A percentile compares a stretch with the other conserved stretches of the same genome.
These are phyloP conservation scores for Acanthurus lineatus DNA, from an alignment of 2,797 vertebrate species.

Conservation along the genomic window DNA sequence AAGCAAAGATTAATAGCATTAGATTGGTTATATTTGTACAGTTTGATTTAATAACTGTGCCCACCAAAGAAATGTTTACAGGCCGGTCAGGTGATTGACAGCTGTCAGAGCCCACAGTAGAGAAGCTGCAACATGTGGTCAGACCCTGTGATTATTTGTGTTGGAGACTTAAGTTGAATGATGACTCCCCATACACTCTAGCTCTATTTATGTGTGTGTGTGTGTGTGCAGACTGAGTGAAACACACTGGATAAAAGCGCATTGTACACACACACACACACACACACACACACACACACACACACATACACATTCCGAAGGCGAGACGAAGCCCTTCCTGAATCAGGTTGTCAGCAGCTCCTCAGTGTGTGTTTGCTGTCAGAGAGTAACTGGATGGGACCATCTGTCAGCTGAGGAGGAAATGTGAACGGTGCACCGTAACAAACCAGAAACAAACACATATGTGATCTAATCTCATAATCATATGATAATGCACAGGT, in stretches of 20 bases:
- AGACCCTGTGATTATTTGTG: conserved; percentile 81
- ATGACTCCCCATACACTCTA: conserved; percentile 71
- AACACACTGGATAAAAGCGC: conserved; percentile 48
- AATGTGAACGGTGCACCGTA: conserved; percentile 52
- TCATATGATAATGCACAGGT: conserved; percentile 26
- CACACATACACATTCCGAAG: conserved; percentile 45
- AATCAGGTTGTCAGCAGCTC: conserved; percentile 77
- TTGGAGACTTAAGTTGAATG: conserved; percentile 78
- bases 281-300: conserved; percentile 50
- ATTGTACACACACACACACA: conserved; percentile 39
- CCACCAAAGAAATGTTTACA: conserved; percentile 73
- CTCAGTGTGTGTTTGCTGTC: conserved; percentile 80
- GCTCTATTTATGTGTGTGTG: conserved; percentile 41
- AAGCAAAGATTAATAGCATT: conserved; percentile 80
- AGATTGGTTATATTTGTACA: conserved; percentile 78
- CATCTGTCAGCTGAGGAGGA: conserved; percentile 71
- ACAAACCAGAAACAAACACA: conserved; percentile 53
- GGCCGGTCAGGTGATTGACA: conserved; percentile 79
- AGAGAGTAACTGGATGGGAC: conserved; percentile 72
- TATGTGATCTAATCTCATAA: conserved; percentile 45
- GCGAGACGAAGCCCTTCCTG: conserved; percentile 58
- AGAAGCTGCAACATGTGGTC: conserved; percentile 70
- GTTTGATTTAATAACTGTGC: conserved; percentile 79
- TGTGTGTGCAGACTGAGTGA: conserved; percentile 25
- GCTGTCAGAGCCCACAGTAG: conserved; percentile 64